Conservation (phyloP, 92 coral and sea anemone genomes). For the Epizoanthus ramosus region DNA sequence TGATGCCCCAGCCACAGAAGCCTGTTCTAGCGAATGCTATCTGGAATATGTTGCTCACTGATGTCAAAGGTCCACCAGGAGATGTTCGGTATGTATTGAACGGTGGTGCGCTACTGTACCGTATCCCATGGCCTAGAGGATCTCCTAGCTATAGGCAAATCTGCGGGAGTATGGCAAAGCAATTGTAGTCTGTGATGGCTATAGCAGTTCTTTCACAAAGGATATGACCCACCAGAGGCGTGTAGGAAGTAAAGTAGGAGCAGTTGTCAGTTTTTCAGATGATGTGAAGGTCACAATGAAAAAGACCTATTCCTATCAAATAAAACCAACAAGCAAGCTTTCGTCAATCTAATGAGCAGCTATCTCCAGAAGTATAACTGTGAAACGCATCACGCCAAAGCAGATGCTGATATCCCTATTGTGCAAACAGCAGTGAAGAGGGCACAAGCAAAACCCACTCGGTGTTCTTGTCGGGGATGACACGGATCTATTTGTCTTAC, state of each 20-base stretch:
- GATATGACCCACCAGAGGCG: constrained; percentile 51
- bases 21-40: no score
- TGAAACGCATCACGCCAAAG: no score
- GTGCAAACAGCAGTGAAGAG: constrained; percentile 50
- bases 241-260: not conserved
- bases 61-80: no score
- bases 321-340: no score
- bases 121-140: no score
- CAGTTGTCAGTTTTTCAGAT: not conserved
- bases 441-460: constrained; percentile 25
- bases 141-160: no score
- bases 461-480: constrained; percentile 59
- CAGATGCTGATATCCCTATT: constrained; percentile 61
- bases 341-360: constrained; percentile 32
- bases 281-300: constrained; percentile 54
- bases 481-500: constrained; percentile 59
- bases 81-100: no score
- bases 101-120: no score
- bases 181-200: no score
- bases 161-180: no score
- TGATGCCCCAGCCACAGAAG: not conserved
- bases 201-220: constrained; percentile 8
- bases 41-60: not conserved
- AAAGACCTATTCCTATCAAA: constrained; percentile 53
- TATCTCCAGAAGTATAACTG: constrained; percentile 35